A percentile compares a stretch with the other conserved stretches of the same genome.
phyloP scores from a whole-genome alignment of 2,113 vertebrate species.

The Pogonocichla stellata region DNA sequence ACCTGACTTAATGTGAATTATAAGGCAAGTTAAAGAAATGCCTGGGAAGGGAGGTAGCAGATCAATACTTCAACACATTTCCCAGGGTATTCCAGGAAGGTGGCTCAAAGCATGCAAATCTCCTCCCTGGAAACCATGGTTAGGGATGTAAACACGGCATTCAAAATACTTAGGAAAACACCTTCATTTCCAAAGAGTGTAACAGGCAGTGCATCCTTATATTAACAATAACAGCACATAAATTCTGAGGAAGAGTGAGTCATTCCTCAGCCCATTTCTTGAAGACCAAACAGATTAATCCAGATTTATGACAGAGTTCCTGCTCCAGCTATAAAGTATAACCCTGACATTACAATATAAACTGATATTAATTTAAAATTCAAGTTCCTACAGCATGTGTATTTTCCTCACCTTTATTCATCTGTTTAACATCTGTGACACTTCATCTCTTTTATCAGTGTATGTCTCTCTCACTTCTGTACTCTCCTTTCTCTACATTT shows the following conservation, averaged over 20 bases:
- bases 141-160: neutral
- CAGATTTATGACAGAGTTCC: neutral
- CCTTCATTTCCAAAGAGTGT: neutral
- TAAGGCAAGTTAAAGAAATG: neutral
- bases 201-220: neutral
- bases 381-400: neutral
- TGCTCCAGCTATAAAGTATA: neutral
- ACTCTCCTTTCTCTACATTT: neutral
- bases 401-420: neutral
- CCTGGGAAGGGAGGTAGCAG: neutral
- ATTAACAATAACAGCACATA: neutral
- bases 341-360: neutral
- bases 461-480: neutral
- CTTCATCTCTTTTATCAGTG: neutral
- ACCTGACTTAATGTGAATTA: neutral
- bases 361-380: neutral
- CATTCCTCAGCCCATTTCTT: neutral
- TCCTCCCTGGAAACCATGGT: neutral
- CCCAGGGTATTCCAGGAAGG: neutral
- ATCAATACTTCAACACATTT: neutral
- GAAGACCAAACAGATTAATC: neutral
- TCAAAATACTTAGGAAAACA: neutral
- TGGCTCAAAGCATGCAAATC: neutral
- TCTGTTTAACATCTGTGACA: neutral
- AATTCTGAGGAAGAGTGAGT: neutral